Evolutionary conservation across 2,797 vertebrate species (phyloP).

Genomic region (Philypnodon macrostomus): DNA sequence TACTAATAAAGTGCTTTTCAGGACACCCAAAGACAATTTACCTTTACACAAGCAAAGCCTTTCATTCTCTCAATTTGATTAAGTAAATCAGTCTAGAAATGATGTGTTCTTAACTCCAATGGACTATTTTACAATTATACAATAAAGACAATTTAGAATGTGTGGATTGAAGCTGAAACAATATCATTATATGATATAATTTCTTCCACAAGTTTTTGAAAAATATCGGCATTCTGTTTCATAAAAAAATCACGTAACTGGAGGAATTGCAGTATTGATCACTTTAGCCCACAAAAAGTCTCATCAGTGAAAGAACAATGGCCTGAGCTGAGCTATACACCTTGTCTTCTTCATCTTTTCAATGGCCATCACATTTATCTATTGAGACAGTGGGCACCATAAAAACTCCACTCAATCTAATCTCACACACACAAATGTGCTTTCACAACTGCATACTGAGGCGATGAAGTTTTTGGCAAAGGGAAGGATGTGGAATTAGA

Average conservation of each 20-base stretch:
- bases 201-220: constrained; percentile 2
- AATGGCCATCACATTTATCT: constrained; percentile 39
- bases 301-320: constrained; percentile 33
- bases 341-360: constrained; percentile 37
- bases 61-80: too few relatives aligned
- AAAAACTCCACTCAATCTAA: constrained; percentile 43
- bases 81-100: too few relatives aligned
- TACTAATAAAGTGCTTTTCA: too few relatives aligned
- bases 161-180: too few relatives aligned
- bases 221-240: background rate
- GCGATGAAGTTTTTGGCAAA: constrained; percentile 37
- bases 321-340: constrained; percentile 23
- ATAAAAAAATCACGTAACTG: background rate
- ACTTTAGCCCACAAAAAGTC: constrained; percentile 30
- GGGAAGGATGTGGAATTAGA: constrained; percentile 35
- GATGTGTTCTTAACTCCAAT: too few relatives aligned
- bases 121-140: too few relatives aligned
- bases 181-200: too few relatives aligned
- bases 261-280: constrained; percentile 16
- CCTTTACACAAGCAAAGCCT: too few relatives aligned
- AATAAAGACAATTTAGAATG: too few relatives aligned
- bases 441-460: constrained; percentile 47
- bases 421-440: constrained; percentile 35
- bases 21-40: too few relatives aligned
- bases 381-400: constrained; percentile 31